Evolutionary conservation across 2,888 invertebrate genomes (phyloP).

Genomic region (Hirtodrosophila histrioides): DNA sequence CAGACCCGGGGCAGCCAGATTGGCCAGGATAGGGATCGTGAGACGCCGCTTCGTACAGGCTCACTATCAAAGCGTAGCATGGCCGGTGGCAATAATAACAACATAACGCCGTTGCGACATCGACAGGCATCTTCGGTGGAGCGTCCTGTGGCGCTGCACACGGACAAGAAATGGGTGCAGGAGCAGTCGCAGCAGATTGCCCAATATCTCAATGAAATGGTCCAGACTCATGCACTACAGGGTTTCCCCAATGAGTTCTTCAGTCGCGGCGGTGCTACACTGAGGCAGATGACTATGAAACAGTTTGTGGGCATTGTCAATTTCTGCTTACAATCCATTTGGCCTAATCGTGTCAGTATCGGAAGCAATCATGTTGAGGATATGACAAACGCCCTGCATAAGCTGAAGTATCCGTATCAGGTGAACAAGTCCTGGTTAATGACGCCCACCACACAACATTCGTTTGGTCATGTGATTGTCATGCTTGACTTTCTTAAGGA

Average conservation of each 20-base stretch:
- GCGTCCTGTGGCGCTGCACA: slow-evolving; percentile 61
- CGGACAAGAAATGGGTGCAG: slow-evolving; percentile 82
- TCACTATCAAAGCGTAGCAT: slow-evolving; percentile 19
- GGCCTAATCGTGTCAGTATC: slow-evolving; percentile 77
- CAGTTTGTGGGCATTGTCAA: slow-evolving; percentile 82
- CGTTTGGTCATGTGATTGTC: slow-evolving; percentile 81
- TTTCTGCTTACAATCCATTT: slow-evolving; percentile 77
- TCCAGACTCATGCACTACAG: slow-evolving; percentile 36
- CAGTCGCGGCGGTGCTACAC: slow-evolving; percentile 53
- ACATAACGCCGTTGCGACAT: slow-evolving; percentile 48
- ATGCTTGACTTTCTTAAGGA: slow-evolving; percentile 81
- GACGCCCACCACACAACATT: slow-evolving; percentile 83
- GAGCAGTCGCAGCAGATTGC: slow-evolving; percentile 73
- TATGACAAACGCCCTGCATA: slow-evolving; percentile 76
- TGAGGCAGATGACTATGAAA: slow-evolving; percentile 83
- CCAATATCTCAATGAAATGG: slow-evolving; percentile 71
- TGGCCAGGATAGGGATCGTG: slow-evolving; percentile 28
- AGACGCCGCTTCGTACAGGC: slow-evolving; percentile 23
- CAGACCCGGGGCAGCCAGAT: slow-evolving; percentile 16
- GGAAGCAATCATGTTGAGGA: slow-evolving; percentile 81
- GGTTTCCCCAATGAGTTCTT: slow-evolving; percentile 71
- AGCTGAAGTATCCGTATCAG: slow-evolving; percentile 81
- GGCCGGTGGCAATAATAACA: slow-evolving; percentile 7
- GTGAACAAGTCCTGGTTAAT: slow-evolving; percentile 83
- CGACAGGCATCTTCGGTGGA: slow-evolving; percentile 67